Conservation (phyloP, 2,113 vertebrate genomes). For the Pelvicachromis taeniatus region DNA sequence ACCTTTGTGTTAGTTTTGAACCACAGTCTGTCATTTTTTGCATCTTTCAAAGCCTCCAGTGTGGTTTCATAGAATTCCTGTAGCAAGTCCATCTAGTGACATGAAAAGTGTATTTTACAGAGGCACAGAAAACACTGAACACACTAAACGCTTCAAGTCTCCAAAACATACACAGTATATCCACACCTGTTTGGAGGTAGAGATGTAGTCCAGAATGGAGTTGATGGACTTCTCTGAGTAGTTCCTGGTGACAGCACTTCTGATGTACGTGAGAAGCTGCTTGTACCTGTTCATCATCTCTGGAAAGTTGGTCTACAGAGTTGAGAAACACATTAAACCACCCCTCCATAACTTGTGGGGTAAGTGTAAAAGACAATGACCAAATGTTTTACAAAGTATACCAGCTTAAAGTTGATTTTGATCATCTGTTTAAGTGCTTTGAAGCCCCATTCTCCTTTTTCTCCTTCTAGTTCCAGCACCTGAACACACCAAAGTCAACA, state of each 20-base stretch:
- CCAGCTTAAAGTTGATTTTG: slow-evolving; percentile 99
- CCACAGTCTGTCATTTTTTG: slow-evolving; percentile 98
- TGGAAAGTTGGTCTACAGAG: slow-evolving; percentile 89
- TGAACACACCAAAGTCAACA: slow-evolving; percentile 44
- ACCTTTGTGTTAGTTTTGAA: slow-evolving; percentile 99
- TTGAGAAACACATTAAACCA: not conserved
- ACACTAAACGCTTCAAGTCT: not conserved
- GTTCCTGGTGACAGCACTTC: slow-evolving; percentile 97
- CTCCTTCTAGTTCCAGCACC: slow-evolving; percentile 98
- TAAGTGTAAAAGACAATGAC: not conserved
- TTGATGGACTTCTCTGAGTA: slow-evolving; percentile 99
- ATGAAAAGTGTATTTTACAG: slow-evolving; percentile 29
- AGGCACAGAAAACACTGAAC: not conserved
- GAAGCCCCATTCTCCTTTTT: slow-evolving; percentile 99
- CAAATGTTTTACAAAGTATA: slow-evolving; percentile 52
- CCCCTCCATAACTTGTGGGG: not conserved
- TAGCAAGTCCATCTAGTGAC: slow-evolving; percentile 92
- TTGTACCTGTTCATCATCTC: slow-evolving; percentile 99
- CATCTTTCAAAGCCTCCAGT: slow-evolving; percentile 95
- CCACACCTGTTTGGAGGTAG: slow-evolving; percentile 98
- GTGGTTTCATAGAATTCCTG: slow-evolving; percentile 99
- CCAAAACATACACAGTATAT: not conserved
- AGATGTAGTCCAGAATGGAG: slow-evolving; percentile 99
- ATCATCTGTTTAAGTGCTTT: slow-evolving; percentile 99
- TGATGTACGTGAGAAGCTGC: slow-evolving; percentile 95